phyloP scores from a whole-genome alignment of 2,888 invertebrate genomes.

The Caenorhabditis drosophilae region DNA sequence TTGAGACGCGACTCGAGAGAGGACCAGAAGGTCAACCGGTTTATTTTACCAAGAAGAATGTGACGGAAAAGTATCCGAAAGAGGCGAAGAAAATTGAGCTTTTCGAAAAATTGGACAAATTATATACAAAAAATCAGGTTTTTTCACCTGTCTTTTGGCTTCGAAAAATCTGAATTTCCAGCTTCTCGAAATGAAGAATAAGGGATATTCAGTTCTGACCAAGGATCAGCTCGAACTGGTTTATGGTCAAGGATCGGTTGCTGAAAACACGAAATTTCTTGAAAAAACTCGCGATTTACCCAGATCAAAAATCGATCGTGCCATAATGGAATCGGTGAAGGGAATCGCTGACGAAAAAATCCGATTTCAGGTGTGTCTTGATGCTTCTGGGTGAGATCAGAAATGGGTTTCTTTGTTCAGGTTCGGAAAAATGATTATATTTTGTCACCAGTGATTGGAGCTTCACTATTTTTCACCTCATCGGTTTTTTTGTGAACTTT shows the following conservation, averaged over 20 bases:
- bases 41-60: constrained; percentile 49
- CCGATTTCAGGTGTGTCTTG: not conserved
- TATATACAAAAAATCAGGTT: constrained; percentile 48
- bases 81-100: constrained; percentile 51
- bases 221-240: constrained; percentile 48
- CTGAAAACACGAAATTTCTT: constrained; percentile 15
- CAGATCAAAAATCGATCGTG: constrained; percentile 9
- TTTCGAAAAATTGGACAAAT: constrained; percentile 45
- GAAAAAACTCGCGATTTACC: constrained; percentile 24
- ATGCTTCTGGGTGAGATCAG: not conserved
- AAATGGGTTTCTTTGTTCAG: constrained; percentile 5
- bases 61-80: constrained; percentile 50
- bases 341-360: constrained; percentile 1
- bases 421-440: constrained; percentile 39
- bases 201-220: constrained; percentile 56
- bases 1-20: constrained; percentile 28
- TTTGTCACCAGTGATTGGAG: constrained; percentile 34
- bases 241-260: constrained; percentile 45
- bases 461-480: not conserved
- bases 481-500: constrained; percentile 14
- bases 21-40: constrained; percentile 42
- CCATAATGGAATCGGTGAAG: constrained; percentile 18
- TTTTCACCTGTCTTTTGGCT: no score
- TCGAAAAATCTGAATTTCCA: no score
- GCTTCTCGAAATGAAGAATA: constrained; percentile 49